Conservation (phyloP, 1,140 invertebrate species). For the Bombus picipes region DNA sequence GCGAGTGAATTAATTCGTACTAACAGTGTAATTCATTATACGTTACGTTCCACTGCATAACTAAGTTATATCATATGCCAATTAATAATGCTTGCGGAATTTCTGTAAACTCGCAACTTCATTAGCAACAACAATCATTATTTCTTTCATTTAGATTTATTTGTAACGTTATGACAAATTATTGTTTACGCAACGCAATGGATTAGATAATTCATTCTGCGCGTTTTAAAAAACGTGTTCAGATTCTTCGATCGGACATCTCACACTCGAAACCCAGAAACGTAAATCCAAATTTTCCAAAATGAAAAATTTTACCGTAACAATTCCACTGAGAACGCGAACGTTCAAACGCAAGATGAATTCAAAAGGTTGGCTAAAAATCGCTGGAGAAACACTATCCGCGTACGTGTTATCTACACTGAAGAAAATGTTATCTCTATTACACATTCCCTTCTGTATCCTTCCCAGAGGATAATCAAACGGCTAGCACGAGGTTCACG, state of each 20-base stretch:
- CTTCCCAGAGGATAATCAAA: slow-evolving; percentile 1
- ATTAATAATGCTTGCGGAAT: background rate
- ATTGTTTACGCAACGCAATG: too few relatives aligned
- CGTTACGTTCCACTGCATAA: background rate
- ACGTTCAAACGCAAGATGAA: too few relatives aligned
- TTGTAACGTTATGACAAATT: too few relatives aligned
- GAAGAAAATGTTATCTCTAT: background rate
- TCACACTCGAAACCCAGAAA: too few relatives aligned
- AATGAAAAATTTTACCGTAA: background rate
- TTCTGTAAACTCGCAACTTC: too few relatives aligned
- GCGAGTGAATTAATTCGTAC: slow-evolving; percentile 5
- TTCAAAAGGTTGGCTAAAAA: too few relatives aligned
- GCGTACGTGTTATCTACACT: background rate
- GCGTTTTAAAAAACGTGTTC: too few relatives aligned
- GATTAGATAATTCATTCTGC: too few relatives aligned
- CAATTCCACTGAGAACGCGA: background rate
- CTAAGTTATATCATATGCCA: background rate
- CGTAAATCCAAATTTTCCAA: background rate
- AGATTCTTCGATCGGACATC: too few relatives aligned
- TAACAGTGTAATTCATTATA: slow-evolving; percentile 3
- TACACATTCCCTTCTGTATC: background rate
- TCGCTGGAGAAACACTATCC: background rate
- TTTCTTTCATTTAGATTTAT: too few relatives aligned
- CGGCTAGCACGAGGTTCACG: background rate
- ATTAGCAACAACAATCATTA: background rate